These are phyloP conservation scores for Diprion similis DNA, from an alignment of 1,140 invertebrate genomes.

Conservation along the genomic window DNA sequence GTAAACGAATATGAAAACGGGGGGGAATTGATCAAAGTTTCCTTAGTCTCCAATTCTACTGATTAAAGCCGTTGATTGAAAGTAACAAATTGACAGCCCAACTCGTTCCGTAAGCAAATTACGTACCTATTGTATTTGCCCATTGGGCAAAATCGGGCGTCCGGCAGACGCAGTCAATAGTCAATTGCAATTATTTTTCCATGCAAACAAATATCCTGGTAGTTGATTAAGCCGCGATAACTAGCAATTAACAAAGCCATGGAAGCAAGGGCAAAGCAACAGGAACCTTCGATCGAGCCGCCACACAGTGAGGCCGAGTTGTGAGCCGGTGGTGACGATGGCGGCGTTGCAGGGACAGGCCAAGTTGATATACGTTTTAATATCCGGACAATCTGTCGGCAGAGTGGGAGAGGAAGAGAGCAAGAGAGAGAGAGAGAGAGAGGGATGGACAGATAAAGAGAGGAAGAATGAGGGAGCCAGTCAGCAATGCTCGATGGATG, in stretches of 20 bases:
- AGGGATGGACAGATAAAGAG: no score
- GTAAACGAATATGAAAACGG: no score
- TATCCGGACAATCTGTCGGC: constrained; percentile 15
- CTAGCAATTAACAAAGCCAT: constrained; percentile 17
- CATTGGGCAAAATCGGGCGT: not conserved
- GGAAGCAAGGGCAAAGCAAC: not conserved
- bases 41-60: no score
- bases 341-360: not conserved
- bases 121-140: not conserved
- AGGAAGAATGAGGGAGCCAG: no score
- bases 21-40: no score
- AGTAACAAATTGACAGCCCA: not conserved
- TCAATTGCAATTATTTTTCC: constrained; percentile 15
- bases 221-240: constrained; percentile 8
- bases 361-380: constrained; percentile 16
- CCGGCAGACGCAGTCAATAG: not conserved
- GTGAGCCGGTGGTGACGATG: not conserved
- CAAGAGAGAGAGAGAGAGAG: no score
- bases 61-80: not conserved
- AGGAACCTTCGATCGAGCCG: not conserved
- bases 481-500: no score
- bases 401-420: not conserved
- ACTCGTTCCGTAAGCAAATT: not conserved
- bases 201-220: constrained; percentile 12
- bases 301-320: not conserved